Percentiles rank a stretch among this genome's conserved stretches.
phyloP scores from a whole-genome alignment of 2,888 invertebrate genomes.

The Thymelicus sylvestris region DNA sequence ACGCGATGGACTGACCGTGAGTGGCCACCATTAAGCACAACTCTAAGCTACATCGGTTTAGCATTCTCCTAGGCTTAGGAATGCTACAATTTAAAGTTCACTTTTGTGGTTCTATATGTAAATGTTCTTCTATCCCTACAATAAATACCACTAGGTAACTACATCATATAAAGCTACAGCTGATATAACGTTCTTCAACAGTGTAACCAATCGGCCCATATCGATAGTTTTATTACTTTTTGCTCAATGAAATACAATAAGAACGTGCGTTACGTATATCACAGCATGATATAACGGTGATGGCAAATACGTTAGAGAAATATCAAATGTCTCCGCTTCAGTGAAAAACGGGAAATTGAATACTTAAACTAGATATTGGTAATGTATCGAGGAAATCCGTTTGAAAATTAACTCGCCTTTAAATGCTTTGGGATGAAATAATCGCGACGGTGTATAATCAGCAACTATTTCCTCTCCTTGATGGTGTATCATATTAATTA shows the following conservation, averaged over 20 bases:
- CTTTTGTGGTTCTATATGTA: no score
- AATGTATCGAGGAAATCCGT: constrained; percentile 44
- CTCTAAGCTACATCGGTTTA: no score
- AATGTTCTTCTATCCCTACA: background rate
- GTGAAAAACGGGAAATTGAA: constrained; percentile 34
- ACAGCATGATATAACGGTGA: constrained; percentile 32
- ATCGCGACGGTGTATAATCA: constrained; percentile 48
- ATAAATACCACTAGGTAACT: background rate
- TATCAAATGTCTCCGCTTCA: constrained; percentile 30
- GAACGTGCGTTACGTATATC: constrained; percentile 33
- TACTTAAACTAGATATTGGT: constrained; percentile 37
- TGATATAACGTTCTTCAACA: background rate
- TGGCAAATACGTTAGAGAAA: constrained; percentile 26
- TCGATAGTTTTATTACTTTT: constrained; percentile 30
- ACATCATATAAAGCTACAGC: background rate
- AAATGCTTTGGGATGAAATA: constrained; percentile 48
- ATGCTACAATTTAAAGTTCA: no score
- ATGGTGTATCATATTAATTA: constrained; percentile 48
- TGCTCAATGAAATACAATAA: constrained; percentile 35
- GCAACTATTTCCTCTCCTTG: constrained; percentile 53
- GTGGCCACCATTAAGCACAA: no score
- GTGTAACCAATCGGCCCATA: constrained; percentile 18
- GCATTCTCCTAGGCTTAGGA: no score
- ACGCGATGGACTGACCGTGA: no score
- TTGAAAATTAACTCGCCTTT: constrained; percentile 45